Conservation (phyloP, 2,888 invertebrate genomes). For the Sphaeridia pumilis region DNA sequence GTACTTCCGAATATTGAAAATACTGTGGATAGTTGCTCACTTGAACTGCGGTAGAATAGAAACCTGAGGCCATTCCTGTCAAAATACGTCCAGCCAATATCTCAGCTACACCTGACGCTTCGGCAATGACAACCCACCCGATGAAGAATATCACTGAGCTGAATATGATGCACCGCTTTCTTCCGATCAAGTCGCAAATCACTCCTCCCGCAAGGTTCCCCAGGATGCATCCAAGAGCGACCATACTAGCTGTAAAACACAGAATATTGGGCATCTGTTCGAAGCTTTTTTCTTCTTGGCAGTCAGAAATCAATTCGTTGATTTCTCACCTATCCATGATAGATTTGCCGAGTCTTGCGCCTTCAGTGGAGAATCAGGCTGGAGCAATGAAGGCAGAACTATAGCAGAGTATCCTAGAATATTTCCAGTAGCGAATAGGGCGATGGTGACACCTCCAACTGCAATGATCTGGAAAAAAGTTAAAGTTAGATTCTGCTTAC, state of each 20-base stretch:
- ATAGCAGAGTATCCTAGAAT: slow-evolving; percentile 31
- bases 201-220: slow-evolving; percentile 30
- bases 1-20: too few relatives aligned
- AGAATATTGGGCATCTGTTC: too few relatives aligned
- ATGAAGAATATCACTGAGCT: slow-evolving; percentile 28
- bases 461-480: slow-evolving; percentile 26
- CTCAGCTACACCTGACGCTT: slow-evolving; percentile 25
- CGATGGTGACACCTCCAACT: slow-evolving; percentile 30
- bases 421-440: slow-evolving; percentile 32
- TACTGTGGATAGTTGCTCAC: too few relatives aligned
- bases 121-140: slow-evolving; percentile 33
- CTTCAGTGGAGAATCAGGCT: slow-evolving; percentile 23
- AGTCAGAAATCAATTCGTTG: too few relatives aligned
- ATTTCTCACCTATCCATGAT: slow-evolving; percentile 31
- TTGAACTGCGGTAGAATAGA: slow-evolving; percentile 33
- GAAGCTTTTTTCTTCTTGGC: too few relatives aligned
- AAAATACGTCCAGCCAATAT: slow-evolving; percentile 31
- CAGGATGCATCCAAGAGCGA: slow-evolving; percentile 30
- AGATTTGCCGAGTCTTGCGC: slow-evolving; percentile 26
- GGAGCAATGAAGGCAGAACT: slow-evolving; percentile 26
- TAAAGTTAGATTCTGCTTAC: not conserved
- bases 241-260: slow-evolving; percentile 24
- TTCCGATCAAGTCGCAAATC: slow-evolving; percentile 29
- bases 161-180: slow-evolving; percentile 32
- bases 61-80: slow-evolving; percentile 33